Percentiles rank a stretch among this genome's conserved stretches.
phyloP scores from a whole-genome alignment of 2,797 vertebrate species.

The Champsocephalus gunnari region DNA sequence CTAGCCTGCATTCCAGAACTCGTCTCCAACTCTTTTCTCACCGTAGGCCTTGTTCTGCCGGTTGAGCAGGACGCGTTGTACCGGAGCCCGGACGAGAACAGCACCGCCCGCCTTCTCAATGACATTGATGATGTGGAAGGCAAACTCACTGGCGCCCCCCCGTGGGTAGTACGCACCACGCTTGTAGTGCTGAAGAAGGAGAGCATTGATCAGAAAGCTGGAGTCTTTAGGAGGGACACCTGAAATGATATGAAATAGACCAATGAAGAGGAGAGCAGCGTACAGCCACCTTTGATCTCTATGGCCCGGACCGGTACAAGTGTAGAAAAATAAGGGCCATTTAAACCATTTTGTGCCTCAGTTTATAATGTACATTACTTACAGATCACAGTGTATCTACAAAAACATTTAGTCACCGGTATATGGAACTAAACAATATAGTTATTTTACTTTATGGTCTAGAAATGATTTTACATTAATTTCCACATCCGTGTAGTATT shows the following conservation, averaged over 20 bases:
- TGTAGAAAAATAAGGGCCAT: no score
- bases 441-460: no score
- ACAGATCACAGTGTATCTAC: no score
- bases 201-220: constrained; percentile 87
- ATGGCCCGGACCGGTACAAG: no score
- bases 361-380: no score
- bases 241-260: constrained; percentile 38
- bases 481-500: no score
- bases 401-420: no score
- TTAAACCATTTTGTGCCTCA: no score
- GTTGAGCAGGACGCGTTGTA: constrained; percentile 81
- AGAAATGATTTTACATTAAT: no score
- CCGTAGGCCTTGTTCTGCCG: constrained; percentile 74
- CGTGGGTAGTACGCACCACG: constrained; percentile 87
- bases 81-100: constrained; percentile 85
- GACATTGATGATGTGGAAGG: constrained; percentile 85
- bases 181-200: constrained; percentile 89
- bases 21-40: constrained; percentile 51
- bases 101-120: constrained; percentile 83
- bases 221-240: constrained; percentile 87
- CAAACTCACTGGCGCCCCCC: constrained; percentile 87
- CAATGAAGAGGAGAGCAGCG: not conserved
- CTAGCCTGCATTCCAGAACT: no score
- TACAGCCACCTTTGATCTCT: no score
- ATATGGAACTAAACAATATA: no score